These are phyloP conservation scores for Orthonyx spaldingii DNA, from an alignment of 2,113 vertebrate genomes.

Conservation along the genomic window DNA sequence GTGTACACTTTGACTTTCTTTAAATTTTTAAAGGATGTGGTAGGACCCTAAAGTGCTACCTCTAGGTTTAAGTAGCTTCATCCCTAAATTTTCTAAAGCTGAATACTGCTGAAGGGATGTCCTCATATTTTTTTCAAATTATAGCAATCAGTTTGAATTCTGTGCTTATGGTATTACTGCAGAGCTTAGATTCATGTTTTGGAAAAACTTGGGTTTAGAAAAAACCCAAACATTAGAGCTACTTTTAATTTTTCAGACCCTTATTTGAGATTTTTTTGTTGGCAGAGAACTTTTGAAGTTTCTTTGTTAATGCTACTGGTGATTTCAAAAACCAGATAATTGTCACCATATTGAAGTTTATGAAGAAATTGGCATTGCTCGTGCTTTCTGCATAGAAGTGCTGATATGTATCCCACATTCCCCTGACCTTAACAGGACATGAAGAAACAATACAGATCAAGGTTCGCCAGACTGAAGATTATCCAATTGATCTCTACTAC, in stretches of 20 bases:
- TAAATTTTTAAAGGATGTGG: neutral
- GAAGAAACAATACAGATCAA: constrained; percentile 86
- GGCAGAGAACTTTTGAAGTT: neutral
- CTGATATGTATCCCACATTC: constrained; percentile 9
- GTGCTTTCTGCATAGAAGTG: neutral
- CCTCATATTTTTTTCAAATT: neutral
- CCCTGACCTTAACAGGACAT: constrained; percentile 68
- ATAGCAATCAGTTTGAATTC: neutral
- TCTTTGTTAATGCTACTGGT: neutral
- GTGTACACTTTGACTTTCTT: neutral
- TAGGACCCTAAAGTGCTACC: neutral
- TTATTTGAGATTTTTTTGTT: neutral
- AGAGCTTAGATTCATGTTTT: too few species aligned
- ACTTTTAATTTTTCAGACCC: neutral
- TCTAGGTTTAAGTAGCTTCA: neutral
- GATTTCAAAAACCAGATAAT: neutral
- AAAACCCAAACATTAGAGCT: neutral
- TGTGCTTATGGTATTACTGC: neutral
- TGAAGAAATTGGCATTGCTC: neutral
- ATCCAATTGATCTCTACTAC: constrained; percentile 96
- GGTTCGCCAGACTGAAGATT: constrained; percentile 90
- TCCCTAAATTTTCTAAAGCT: constrained; percentile 8
- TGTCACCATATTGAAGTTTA: neutral
- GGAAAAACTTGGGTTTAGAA: too few species aligned
- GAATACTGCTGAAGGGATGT: neutral